Evolutionary conservation across 2,113 vertebrate genomes (phyloP).

Genomic region (Cryptotis parvus): DNA sequence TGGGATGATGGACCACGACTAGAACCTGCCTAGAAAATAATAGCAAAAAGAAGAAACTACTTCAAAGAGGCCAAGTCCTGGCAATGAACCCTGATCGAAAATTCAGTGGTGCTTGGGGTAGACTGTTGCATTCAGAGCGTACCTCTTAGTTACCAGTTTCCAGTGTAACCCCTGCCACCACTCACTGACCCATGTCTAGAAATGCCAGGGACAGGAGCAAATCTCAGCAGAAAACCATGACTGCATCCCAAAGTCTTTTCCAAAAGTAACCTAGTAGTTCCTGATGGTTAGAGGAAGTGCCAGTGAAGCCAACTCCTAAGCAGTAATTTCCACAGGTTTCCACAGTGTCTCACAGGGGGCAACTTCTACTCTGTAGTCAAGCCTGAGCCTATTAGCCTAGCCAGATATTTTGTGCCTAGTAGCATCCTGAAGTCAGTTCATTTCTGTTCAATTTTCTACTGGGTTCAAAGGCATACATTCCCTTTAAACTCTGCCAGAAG

Average conservation of each 20-base stretch:
- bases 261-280: conserved; percentile 39
- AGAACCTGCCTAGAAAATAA: too few relatives aligned
- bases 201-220: conserved; percentile 52
- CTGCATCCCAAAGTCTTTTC: conserved; percentile 7
- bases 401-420: conserved; percentile 57
- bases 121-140: background rate
- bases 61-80: background rate
- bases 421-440: conserved; percentile 52
- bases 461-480: conserved; percentile 9
- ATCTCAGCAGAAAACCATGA: conserved; percentile 48
- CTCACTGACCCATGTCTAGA: conserved; percentile 55
- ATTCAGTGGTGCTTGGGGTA: background rate
- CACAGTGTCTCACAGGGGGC: conserved; percentile 21
- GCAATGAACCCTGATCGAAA: background rate
- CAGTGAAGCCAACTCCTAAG: conserved; percentile 48
- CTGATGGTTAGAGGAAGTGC: conserved; percentile 34
- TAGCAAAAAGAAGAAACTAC: background rate
- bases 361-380: conserved; percentile 36
- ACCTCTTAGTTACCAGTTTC: background rate
- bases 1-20: too few relatives aligned
- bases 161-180: background rate
- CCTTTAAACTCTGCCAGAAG: conserved; percentile 57
- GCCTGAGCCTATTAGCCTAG: conserved; percentile 47
- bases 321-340: conserved; percentile 30
- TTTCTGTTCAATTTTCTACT: conserved; percentile 67